phyloP scores from a whole-genome alignment of 2,888 invertebrate species.

The Thereva nobilitata region DNA sequence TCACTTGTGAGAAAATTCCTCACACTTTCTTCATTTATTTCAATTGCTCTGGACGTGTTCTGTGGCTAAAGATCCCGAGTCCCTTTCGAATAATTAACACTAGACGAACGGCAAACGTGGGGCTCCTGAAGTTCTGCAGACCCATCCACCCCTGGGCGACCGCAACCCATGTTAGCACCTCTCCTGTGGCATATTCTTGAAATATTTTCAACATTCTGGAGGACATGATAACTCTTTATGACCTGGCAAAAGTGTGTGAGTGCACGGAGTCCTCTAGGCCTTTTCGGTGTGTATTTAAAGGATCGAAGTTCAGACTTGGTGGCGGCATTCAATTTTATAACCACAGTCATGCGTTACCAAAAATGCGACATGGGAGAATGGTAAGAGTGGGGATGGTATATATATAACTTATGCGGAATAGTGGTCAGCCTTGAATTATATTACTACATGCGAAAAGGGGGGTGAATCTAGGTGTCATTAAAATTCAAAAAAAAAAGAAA shows the following conservation, averaged over 20 bases:
- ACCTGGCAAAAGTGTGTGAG: slow-evolving; percentile 14
- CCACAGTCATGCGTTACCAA: slow-evolving; percentile 15
- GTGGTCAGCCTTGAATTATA: slow-evolving; percentile 14
- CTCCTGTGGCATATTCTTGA: slow-evolving; percentile 32
- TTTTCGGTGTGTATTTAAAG: not conserved
- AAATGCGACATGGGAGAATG: slow-evolving; percentile 13
- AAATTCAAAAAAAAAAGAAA: slow-evolving; percentile 32
- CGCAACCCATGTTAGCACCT: slow-evolving; percentile 20
- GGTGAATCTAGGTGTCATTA: slow-evolving; percentile 21
- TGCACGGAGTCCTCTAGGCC: slow-evolving; percentile 18
- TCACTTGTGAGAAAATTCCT: slow-evolving; percentile 16
- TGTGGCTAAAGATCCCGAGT: slow-evolving; percentile 13
- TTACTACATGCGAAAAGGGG: not conserved
- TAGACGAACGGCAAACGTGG: slow-evolving; percentile 10
- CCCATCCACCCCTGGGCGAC: slow-evolving; percentile 6
- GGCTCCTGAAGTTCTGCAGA: no score
- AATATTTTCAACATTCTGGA: slow-evolving; percentile 27
- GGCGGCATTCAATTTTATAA: slow-evolving; percentile 28
- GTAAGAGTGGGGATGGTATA: not conserved
- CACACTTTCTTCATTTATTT: slow-evolving; percentile 18
- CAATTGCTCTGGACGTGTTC: slow-evolving; percentile 22
- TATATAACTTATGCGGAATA: not conserved
- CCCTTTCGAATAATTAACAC: slow-evolving; percentile 29
- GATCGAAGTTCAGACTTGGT: slow-evolving; percentile 20
- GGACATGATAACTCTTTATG: slow-evolving; percentile 14